Percentiles rank a stretch among this genome's conserved stretches.
Evolutionary conservation across 2,113 vertebrate genomes (phyloP).

Genomic region (Rhynchopsitta pachyrhyncha): DNA sequence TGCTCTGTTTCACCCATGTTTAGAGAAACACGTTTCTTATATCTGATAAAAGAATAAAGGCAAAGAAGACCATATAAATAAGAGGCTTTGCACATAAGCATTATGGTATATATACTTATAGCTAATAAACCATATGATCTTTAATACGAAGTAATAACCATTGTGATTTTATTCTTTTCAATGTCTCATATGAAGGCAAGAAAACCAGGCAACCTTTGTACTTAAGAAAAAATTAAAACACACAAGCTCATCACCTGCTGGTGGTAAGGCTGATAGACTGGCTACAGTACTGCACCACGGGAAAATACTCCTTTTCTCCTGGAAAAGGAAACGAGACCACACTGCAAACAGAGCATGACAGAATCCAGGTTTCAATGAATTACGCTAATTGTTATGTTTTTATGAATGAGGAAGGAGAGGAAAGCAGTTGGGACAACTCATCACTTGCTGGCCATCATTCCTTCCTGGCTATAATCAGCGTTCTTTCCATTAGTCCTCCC

Average conservation of each 20-base stretch:
- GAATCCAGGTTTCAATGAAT: background rate
- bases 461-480: background rate
- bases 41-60: conserved; percentile 45
- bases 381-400: background rate
- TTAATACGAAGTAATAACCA: background rate
- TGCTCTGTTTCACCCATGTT: conserved; percentile 91
- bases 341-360: rapidly evolving
- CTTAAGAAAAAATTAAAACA: background rate
- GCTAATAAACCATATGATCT: background rate
- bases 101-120: background rate
- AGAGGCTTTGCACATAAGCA: background rate
- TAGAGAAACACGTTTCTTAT: conserved; percentile 41
- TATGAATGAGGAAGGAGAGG: background rate
- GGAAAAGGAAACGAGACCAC: background rate
- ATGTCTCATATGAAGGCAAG: background rate
- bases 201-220: background rate
- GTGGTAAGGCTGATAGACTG: background rate
- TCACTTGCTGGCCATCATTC: background rate
- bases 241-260: background rate
- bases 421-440: background rate
- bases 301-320: background rate
- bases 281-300: background rate
- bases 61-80: background rate
- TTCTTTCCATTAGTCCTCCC: background rate
- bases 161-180: background rate